phyloP scores from a whole-genome alignment of 92 coral and sea anemone species.

The Paragorgia papillata region DNA sequence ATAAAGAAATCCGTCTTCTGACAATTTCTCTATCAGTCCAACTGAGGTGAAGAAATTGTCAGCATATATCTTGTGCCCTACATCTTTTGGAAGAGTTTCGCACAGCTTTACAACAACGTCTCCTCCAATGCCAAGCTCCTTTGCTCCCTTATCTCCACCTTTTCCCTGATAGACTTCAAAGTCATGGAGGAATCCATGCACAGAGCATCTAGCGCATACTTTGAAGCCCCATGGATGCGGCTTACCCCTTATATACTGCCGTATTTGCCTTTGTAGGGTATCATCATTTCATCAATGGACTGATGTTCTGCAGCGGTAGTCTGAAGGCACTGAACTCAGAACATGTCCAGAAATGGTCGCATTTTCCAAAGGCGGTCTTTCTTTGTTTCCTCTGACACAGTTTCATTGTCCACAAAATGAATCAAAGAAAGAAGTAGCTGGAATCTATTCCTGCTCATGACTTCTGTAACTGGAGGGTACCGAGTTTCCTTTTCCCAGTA shows the following conservation, averaged over 20 bases:
- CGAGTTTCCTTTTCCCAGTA: slow-evolving; percentile 12
- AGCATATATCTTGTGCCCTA: neutral
- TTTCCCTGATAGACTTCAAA: no score
- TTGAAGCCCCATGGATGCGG: slow-evolving; percentile 23
- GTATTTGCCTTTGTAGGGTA: slow-evolving; percentile 4
- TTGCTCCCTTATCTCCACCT: slow-evolving; percentile 4
- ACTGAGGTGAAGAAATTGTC: slow-evolving; percentile 21
- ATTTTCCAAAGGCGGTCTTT: slow-evolving; percentile 22
- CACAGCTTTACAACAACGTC: no score
- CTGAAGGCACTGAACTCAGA: slow-evolving; percentile 1
- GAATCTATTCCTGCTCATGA: no score
- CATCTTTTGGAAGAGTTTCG: slow-evolving; percentile 4
- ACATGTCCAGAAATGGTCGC: no score
- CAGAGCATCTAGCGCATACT: neutral
- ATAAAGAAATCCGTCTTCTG: slow-evolving; percentile 21
- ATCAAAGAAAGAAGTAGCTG: no score
- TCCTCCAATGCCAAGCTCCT: slow-evolving; percentile 14
- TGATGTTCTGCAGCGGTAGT: neutral
- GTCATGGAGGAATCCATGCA: neutral
- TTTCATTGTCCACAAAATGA: no score
- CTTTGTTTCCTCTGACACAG: slow-evolving; percentile 6
- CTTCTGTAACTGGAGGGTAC: slow-evolving; percentile 8
- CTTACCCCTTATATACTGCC: no score
- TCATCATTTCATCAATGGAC: slow-evolving; percentile 24
- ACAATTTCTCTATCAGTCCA: slow-evolving; percentile 18